Conservation (phyloP, 2,113 vertebrate species). For the Merops nubicus region DNA sequence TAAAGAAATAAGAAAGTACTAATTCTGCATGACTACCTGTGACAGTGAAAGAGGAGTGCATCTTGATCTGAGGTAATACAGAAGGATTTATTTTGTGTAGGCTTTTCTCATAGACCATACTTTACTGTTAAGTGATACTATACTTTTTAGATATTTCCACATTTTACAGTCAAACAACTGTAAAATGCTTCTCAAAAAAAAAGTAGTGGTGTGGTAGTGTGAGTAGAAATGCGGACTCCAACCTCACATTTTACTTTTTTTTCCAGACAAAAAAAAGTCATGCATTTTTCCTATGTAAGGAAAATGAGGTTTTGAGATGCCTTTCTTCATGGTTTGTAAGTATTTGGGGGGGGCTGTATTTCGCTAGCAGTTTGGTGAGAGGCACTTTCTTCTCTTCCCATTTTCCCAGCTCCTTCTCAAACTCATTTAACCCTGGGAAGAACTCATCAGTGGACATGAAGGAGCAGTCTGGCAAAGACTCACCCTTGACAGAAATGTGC, state of each 20-base stretch:
- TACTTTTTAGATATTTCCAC: neutral
- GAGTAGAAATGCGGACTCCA: neutral
- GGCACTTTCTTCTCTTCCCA: neutral
- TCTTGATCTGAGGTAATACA: neutral
- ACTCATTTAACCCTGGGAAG: neutral
- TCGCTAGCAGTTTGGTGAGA: neutral
- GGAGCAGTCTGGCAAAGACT: neutral
- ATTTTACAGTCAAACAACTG: neutral
- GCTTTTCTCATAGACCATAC: neutral
- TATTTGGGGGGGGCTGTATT: neutral
- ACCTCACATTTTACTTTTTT: neutral
- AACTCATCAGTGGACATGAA: neutral
- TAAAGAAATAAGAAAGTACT: neutral
- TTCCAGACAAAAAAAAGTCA: neutral
- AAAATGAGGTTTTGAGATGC: neutral
- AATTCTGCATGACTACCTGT: neutral
- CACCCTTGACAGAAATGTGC: neutral
- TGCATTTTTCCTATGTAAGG: fast-evolving
- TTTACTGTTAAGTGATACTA: neutral
- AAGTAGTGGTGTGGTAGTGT: neutral
- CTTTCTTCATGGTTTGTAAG: neutral
- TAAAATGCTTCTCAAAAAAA: neutral
- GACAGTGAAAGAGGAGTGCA: neutral
- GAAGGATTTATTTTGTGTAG: neutral
- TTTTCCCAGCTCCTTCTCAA: neutral